A percentile compares a stretch with the other conserved stretches of the same genome.
These are phyloP conservation scores for Pardalotus punctatus DNA, from an alignment of 2,113 vertebrate species.

Conservation along the genomic window DNA sequence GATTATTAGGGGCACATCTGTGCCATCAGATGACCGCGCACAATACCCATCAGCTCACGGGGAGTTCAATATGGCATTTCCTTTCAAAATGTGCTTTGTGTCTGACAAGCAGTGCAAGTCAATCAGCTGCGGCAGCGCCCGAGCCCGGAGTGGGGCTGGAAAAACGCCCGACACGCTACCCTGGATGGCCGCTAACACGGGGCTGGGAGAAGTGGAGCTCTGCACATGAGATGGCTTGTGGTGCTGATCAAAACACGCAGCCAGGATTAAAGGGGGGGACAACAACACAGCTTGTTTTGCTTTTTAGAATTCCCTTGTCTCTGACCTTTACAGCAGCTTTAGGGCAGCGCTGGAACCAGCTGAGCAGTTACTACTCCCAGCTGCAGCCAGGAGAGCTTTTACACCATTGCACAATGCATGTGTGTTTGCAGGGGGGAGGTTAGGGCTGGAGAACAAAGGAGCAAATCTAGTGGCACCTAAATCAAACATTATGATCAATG, in stretches of 20 bases:
- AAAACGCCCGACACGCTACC: not conserved
- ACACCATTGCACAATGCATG: constrained; percentile 38
- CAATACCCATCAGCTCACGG: constrained; percentile 49
- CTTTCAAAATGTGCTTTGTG: constrained; percentile 54
- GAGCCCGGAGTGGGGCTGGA: not conserved
- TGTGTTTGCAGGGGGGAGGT: not conserved
- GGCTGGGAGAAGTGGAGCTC: not conserved
- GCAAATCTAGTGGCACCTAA: constrained; percentile 58
- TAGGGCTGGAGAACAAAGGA: constrained; percentile 55
- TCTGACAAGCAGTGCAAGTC: constrained; percentile 27
- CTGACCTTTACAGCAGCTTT: constrained; percentile 62
- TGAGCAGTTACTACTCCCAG: constrained; percentile 62
- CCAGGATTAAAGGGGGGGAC: not conserved
- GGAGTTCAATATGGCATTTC: constrained; percentile 57
- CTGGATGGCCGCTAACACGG: not conserved
- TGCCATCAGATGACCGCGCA: constrained; percentile 51
- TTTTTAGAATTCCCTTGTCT: constrained; percentile 45
- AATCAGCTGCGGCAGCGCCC: not conserved
- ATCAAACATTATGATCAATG: constrained; percentile 55
- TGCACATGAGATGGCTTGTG: not conserved
- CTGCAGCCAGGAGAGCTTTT: constrained; percentile 52
- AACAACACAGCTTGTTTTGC: constrained; percentile 36
- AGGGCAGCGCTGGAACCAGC: constrained; percentile 59
- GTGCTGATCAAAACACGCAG: constrained; percentile 36
- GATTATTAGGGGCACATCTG: constrained; percentile 65